A percentile compares a stretch with the other conserved stretches of the same genome.
Conservation (phyloP, 2,797 vertebrate species). For the Silurus lanzhouensis region DNA sequence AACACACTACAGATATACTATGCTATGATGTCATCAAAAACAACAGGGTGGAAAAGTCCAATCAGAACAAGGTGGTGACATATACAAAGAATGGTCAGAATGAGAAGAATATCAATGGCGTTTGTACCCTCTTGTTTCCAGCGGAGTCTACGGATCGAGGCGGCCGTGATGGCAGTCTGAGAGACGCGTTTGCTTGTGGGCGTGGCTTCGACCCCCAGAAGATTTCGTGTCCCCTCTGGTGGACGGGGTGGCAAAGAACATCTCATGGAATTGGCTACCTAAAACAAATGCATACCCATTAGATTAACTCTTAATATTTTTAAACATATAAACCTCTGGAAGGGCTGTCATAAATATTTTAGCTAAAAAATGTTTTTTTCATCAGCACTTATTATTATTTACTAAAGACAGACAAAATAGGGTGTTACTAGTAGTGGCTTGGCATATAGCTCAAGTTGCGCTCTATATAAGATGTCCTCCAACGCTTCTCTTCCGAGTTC, state of each 20-base stretch:
- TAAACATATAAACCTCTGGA: background rate
- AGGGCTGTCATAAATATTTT: too few relatives aligned
- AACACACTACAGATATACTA: background rate
- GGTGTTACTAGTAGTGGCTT: conserved; percentile 91
- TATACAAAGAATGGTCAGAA: background rate
- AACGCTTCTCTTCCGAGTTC: conserved; percentile 93
- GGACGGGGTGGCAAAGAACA: conserved; percentile 92
- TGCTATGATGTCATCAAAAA: background rate
- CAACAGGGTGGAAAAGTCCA: background rate
- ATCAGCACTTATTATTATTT: background rate
- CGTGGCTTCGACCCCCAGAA: conserved; percentile 95
- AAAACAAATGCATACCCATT: conserved; percentile 35
- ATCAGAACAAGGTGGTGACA: background rate
- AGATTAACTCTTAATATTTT: background rate
- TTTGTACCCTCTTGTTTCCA: conserved; percentile 95
- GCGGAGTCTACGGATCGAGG: conserved; percentile 95
- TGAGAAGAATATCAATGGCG: background rate
- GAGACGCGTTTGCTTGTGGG: conserved; percentile 93
- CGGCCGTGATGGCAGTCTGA: conserved; percentile 94
- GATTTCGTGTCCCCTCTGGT: conserved; percentile 84
- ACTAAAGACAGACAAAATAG: background rate
- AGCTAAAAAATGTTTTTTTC: background rate
- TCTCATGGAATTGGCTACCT: conserved; percentile 97
- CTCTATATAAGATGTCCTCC: conserved; percentile 95
- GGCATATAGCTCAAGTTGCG: conserved; percentile 96